These are phyloP conservation scores for Caenorhabditis sp. DNA, from an alignment of 2,888 invertebrate species.

Conservation along the genomic window DNA sequence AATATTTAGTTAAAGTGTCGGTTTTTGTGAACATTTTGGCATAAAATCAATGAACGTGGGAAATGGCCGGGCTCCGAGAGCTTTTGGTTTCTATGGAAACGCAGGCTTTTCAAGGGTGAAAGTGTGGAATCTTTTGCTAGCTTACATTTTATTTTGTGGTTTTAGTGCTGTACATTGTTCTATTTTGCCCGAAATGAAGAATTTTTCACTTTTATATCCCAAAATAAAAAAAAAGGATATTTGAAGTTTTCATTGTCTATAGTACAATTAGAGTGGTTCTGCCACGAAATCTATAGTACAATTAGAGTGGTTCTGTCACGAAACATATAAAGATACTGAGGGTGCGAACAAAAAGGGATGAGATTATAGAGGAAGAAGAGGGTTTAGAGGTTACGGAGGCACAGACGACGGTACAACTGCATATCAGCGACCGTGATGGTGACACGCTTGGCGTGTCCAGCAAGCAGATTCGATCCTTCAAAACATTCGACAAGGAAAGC, in stretches of 20 bases:
- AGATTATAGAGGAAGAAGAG: neutral
- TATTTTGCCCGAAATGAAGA: too few relatives aligned
- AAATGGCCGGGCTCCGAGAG: neutral
- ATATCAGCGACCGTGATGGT: constrained; percentile 57
- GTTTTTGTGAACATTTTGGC: constrained; percentile 43
- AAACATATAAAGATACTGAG: neutral
- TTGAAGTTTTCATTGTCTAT: constrained; percentile 5
- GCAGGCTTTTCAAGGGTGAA: neutral
- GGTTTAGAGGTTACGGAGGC: constrained; percentile 21
- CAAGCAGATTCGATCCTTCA: constrained; percentile 43
- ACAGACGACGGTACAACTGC: constrained; percentile 56
- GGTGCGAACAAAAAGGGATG: neutral
- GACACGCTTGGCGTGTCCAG: constrained; percentile 59
- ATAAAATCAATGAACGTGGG: too few relatives aligned
- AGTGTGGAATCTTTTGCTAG: too few relatives aligned
- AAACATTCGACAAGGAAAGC: constrained; percentile 57
- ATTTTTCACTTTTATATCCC: too few relatives aligned
- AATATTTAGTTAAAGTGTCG: constrained; percentile 83
- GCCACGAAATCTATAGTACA: constrained; percentile 18
- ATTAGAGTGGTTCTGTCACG: constrained; percentile 1
- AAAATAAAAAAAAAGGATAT: too few relatives aligned
- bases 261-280: too few relatives aligned
- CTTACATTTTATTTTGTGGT: constrained; percentile 4
- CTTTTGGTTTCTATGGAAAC: constrained; percentile 29
- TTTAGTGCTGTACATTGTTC: neutral